Evolutionary conservation across 2,888 invertebrate species (phyloP).

Genomic region (Bursaphelenchus okinawaensis): DNA sequence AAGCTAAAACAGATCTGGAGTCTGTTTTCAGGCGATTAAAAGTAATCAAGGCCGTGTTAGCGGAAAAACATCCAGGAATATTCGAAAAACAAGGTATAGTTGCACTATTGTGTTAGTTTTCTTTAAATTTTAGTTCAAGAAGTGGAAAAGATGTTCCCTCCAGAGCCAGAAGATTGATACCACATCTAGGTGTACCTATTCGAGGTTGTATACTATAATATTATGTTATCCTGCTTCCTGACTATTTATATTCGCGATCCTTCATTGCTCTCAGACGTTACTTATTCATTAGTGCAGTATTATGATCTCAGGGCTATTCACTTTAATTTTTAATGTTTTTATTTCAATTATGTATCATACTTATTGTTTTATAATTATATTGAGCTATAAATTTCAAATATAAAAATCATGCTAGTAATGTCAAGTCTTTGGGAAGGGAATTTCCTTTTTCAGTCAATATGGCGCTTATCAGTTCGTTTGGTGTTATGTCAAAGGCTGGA

Average conservation of each 20-base stretch:
- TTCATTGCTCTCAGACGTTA: neutral
- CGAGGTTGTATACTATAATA: no score
- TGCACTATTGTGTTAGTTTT: neutral
- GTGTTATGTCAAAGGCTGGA: conserved; percentile 96
- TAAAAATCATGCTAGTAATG: no score
- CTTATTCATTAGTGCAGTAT: neutral
- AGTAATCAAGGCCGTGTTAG: conserved; percentile 41
- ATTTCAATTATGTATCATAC: no score
- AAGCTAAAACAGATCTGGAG: conserved; percentile 71
- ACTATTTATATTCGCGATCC: neutral
- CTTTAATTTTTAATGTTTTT: no score
- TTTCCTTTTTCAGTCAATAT: conserved; percentile 88
- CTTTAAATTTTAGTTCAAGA: neutral
- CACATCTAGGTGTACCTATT: no score
- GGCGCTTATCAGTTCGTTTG: conserved; percentile 75
- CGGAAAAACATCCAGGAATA: conserved; percentile 41
- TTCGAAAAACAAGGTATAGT: conserved; percentile 33
- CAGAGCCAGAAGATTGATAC: neutral
- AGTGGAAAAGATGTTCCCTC: neutral
- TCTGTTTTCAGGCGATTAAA: conserved; percentile 86
- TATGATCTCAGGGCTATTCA: no score
- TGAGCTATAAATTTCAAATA: no score
- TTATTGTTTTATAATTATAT: no score
- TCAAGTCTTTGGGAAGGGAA: conserved; percentile 59
- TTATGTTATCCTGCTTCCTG: neutral